Base-by-base conservation (phyloP, 2,888 invertebrate genomes). In the Drosophila siamana region DNA sequence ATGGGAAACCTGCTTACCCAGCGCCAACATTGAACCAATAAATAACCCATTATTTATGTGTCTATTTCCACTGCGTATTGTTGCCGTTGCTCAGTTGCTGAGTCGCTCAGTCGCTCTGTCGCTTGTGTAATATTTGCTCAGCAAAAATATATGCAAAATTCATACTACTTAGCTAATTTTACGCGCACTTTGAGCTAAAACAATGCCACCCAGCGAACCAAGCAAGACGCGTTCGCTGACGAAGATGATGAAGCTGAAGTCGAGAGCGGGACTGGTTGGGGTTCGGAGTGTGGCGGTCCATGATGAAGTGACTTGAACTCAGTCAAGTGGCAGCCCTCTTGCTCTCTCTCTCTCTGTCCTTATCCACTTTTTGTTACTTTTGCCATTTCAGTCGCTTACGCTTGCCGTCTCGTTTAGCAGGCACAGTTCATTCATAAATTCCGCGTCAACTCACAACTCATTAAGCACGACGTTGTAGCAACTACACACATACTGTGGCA, bases 391-490 rank as follows among this genome's bases (percentile, higher is more conserved):
- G n/a, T n/a, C n/a, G n/a, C n/a, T n/a, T n/a, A n/a, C 4, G n/a
- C 40, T 38, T 48, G 56, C 60, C 55, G 13, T 68, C 62, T 55
- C 72, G 41, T 38, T 67, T 63, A 63, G 48, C 68, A 28, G 50
- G 69, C 85, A 68, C 85, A 81, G 78, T 84, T 84, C 83, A 84
- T 84, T 84, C 83, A 84, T 84, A 84, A 84, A 84, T 84, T 84
- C 77, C 78, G 86, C 85, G 76, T 84, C 81, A 83, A 85, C 87
- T 83, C 83, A 81, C 83, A 86, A 86, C 83, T 84, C 83, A 84
- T 84, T 84, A 84, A 79, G 77, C 83, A 86, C 79, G 77, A 73
- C 77, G 69, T 65, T 63, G 81, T 43, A 57, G 43, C 72, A 73
- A 74, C 59, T 67, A 76, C 50, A 61, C 47, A 69, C 66, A 64